phyloP scores from a whole-genome alignment of 2,888 invertebrate genomes.

The Drosophila helvetica region DNA sequence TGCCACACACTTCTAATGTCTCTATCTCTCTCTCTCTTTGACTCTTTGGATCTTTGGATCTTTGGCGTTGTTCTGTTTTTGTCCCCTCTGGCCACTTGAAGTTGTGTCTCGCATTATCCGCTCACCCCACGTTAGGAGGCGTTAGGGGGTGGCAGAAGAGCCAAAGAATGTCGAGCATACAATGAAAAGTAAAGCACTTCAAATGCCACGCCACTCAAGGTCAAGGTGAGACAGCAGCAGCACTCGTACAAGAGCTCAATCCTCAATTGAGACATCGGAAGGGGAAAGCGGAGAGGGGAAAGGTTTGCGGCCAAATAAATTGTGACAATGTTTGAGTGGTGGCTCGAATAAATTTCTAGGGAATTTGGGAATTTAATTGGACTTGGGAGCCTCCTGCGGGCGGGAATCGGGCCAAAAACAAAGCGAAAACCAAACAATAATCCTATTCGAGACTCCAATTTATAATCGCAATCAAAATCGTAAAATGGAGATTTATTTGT shows the following conservation, averaged over 20 bases:
- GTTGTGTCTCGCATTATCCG: conserved; percentile 48
- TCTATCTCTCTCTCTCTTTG: conserved; percentile 13
- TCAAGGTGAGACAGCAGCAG: conserved; percentile 51
- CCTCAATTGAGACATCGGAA: not conserved
- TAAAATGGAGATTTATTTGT: not conserved
- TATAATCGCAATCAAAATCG: not conserved
- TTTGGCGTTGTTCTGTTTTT: conserved; percentile 16
- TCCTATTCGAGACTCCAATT: not conserved
- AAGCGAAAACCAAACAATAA: not conserved
- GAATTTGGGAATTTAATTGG: conserved; percentile 42
- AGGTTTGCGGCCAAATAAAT: not conserved
- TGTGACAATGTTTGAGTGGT: conserved; percentile 22
- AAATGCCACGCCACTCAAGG: conserved; percentile 50
- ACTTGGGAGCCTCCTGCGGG: conserved; percentile 39
- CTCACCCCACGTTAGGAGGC: conserved; percentile 9
- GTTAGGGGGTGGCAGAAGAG: conserved; percentile 6
- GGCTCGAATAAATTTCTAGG: conserved; percentile 12
- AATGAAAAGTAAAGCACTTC: conserved; percentile 44
- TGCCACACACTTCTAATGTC: conserved; percentile 41
- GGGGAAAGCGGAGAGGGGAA: not conserved
- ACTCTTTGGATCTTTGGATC: conserved; percentile 2
- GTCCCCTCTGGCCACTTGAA: conserved; percentile 36
- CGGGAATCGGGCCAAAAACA: not conserved
- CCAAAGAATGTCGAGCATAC: conserved; percentile 27
- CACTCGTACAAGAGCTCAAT: conserved; percentile 12